Conservation (phyloP, 2,797 vertebrate genomes). For the Gymnothorax javanicus region DNA sequence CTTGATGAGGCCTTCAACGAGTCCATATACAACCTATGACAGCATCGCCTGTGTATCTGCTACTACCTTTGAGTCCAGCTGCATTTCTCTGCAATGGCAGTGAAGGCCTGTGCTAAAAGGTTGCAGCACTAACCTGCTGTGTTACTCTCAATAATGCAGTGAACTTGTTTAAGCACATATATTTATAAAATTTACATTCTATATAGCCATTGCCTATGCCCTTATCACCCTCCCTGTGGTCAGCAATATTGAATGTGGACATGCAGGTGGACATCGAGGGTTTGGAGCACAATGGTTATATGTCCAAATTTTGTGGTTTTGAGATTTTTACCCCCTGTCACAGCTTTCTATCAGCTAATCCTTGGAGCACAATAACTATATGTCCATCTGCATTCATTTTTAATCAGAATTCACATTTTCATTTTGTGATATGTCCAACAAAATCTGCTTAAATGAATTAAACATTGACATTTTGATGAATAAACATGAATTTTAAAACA, state of each 20-base stretch:
- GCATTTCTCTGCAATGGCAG: not conserved
- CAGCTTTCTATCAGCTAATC: no score
- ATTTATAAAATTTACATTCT: not conserved
- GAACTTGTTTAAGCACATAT: not conserved
- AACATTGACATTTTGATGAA: no score
- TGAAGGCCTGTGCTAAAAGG: not conserved
- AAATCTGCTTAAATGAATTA: no score
- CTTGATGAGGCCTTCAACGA: not conserved
- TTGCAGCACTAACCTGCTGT: not conserved
- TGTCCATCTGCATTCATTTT: no score
- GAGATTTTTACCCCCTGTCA: no score
- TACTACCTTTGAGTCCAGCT: not conserved
- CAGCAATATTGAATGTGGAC: not conserved
- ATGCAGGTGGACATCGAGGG: not conserved
- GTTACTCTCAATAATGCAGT: not conserved
- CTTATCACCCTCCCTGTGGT: not conserved
- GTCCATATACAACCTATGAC: not conserved
- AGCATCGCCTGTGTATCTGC: not conserved
- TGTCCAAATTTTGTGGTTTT: no score
- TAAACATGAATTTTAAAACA: no score
- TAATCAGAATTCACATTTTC: no score
- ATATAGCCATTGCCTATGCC: not conserved
- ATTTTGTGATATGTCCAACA: no score
- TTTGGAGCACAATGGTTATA: no score
- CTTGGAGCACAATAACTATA: no score